Conservation (phyloP, 2,888 invertebrate genomes). For the Drosophila meridiana region DNA sequence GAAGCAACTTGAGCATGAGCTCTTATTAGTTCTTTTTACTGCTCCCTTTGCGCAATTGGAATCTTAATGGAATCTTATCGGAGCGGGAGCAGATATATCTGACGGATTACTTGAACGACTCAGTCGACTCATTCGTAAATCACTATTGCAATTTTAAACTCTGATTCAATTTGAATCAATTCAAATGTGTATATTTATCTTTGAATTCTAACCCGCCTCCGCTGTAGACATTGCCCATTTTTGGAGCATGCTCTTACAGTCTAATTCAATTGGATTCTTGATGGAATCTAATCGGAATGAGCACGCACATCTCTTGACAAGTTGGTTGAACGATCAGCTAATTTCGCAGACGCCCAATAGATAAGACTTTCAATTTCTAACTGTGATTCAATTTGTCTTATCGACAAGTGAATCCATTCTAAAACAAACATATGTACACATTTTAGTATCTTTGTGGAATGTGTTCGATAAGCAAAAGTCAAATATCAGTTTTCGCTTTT, state of each 20-base stretch:
- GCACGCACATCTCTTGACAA: neutral
- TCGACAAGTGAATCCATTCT: conserved; percentile 13
- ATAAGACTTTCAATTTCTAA: conserved; percentile 24
- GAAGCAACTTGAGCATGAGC: conserved; percentile 32
- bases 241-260: no score
- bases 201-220: neutral
- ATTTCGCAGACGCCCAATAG: conserved; percentile 11
- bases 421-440: conserved; percentile 14
- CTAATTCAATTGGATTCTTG: neutral
- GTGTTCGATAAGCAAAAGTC: conserved; percentile 23
- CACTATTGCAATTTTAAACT: conserved; percentile 5
- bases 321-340: conserved; percentile 10
- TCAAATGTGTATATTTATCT: neutral
- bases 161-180: conserved; percentile 27
- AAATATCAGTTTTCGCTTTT: conserved; percentile 12
- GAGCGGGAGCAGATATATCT: neutral
- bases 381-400: conserved; percentile 33
- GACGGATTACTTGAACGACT: neutral
- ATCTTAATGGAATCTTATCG: conserved; percentile 15
- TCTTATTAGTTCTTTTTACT: conserved; percentile 35
- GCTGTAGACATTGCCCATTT: neutral
- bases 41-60: conserved; percentile 19
- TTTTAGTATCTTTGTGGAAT: conserved; percentile 20
- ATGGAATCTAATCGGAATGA: conserved; percentile 1
- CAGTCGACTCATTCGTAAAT: conserved; percentile 15